Percentiles rank a stretch among this genome's conserved stretches.
Conservation (phyloP, 2,113 vertebrate genomes). For the Orycteropus afer region DNA sequence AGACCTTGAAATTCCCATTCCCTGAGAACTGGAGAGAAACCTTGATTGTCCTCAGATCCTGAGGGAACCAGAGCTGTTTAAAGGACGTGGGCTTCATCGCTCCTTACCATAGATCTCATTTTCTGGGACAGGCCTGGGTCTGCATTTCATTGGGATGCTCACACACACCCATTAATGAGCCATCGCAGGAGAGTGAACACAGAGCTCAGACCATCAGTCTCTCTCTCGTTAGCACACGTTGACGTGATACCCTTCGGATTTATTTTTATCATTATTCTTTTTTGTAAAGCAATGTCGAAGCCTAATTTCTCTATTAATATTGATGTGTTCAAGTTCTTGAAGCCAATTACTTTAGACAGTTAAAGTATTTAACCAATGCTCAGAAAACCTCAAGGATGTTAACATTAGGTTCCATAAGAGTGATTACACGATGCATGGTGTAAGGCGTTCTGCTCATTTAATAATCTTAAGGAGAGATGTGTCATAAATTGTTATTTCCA, state of each 20-base stretch:
- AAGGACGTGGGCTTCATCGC: background rate
- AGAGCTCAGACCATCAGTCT: background rate
- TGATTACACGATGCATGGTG: background rate
- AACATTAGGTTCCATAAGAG: conserved; percentile 8
- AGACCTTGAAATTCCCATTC: background rate
- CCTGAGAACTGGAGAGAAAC: background rate
- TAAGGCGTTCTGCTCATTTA: conserved; percentile 21
- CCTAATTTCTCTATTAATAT: conserved; percentile 69
- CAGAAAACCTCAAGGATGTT: conserved; percentile 50
- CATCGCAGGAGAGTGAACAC: background rate
- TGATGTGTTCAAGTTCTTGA: conserved; percentile 43
- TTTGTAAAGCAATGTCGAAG: background rate
- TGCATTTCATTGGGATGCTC: conserved; percentile 40
- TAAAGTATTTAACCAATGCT: conserved; percentile 64
- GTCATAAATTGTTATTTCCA: background rate
- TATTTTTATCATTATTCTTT: conserved; percentile 60
- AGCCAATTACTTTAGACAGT: conserved; percentile 68
- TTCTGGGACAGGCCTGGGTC: conserved; percentile 24
- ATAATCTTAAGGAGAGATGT: background rate
- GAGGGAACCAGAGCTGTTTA: conserved; percentile 13
- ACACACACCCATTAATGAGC: conserved; percentile 45
- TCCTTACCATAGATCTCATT: conserved; percentile 55
- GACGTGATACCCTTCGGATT: background rate
- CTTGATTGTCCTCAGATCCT: background rate
- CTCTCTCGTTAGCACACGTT: background rate